Percentiles rank a stretch among this genome's conserved stretches.
These are phyloP conservation scores for Lycodopsis pacificus DNA, from an alignment of 2,797 vertebrate genomes.

Conservation along the genomic window DNA sequence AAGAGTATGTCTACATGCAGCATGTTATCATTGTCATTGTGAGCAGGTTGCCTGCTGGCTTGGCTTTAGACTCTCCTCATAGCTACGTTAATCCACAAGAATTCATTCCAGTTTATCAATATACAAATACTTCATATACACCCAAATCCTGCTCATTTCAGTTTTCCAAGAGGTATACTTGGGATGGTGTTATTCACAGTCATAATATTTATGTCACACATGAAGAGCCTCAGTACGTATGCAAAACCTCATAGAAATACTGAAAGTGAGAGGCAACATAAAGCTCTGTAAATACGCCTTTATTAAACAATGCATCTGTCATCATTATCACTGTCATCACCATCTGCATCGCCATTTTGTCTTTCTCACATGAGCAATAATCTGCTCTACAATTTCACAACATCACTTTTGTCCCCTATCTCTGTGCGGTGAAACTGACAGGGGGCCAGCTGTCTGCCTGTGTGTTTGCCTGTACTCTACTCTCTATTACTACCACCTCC, in stretches of 20 bases:
- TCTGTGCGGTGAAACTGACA: slow-evolving; percentile 64
- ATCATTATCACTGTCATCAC: slow-evolving; percentile 48
- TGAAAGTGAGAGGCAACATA: neutral
- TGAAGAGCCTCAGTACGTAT: neutral
- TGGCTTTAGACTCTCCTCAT: neutral
- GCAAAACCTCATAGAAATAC: slow-evolving; percentile 3
- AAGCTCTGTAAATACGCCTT: slow-evolving; percentile 7
- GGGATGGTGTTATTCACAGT: neutral
- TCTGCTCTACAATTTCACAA: slow-evolving; percentile 55
- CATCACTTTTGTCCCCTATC: slow-evolving; percentile 61
- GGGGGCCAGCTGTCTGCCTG: slow-evolving; percentile 76
- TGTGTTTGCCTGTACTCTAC: slow-evolving; percentile 65
- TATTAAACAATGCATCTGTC: slow-evolving; percentile 43
- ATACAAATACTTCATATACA: neutral
- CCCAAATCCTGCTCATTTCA: neutral
- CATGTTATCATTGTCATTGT: neutral
- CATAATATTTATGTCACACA: neutral
- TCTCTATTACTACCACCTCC: slow-evolving; percentile 85
- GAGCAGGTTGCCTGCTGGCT: neutral
- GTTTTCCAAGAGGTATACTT: neutral
- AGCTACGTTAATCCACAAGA: neutral
- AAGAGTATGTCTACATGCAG: neutral
- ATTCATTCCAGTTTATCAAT: neutral
- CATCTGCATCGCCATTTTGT: slow-evolving; percentile 53
- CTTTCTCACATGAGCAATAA: slow-evolving; percentile 52